phyloP scores from a whole-genome alignment of 2,888 invertebrate genomes.

The Trachelus iudaicus region DNA sequence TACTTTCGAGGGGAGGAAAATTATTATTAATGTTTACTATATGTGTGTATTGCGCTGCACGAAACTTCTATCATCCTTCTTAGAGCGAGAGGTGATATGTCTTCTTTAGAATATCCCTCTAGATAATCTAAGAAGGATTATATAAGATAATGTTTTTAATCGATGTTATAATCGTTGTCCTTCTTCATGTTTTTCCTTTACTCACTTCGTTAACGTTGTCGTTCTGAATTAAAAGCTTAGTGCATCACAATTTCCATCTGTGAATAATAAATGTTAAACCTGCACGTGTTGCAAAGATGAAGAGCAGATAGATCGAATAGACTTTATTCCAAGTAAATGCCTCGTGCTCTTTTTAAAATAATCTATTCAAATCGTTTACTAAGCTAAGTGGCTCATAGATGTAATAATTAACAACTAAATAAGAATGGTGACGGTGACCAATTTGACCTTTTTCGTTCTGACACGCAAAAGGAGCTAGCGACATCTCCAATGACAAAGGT shows the following conservation, averaged over 20 bases:
- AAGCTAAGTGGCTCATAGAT: constrained; percentile 48
- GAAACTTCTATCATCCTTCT: background rate
- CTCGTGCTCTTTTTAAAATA: constrained; percentile 66
- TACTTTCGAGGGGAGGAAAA: background rate
- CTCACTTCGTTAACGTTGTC: background rate
- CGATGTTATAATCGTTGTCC: background rate
- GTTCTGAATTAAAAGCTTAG: background rate
- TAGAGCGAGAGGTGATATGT: background rate
- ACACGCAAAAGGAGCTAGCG: constrained; percentile 66
- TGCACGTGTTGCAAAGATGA: background rate
- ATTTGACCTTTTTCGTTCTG: constrained; percentile 67
- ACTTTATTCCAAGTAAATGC: background rate
- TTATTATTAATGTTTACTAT: constrained; percentile 17
- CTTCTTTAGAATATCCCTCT: background rate
- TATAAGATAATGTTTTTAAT: background rate
- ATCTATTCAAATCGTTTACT: constrained; percentile 46
- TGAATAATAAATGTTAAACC: background rate
- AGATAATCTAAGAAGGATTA: background rate
- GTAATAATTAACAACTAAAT: constrained; percentile 52
- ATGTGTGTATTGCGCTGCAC: constrained; percentile 43
- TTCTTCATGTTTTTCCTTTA: background rate
- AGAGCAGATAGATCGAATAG: background rate
- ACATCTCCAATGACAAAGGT: constrained; percentile 67
- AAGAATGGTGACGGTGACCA: constrained; percentile 67
- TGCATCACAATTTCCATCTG: background rate